Evolutionary conservation across 2,888 invertebrate species (phyloP).

Genomic region (Rhorus exstirpatorius): DNA sequence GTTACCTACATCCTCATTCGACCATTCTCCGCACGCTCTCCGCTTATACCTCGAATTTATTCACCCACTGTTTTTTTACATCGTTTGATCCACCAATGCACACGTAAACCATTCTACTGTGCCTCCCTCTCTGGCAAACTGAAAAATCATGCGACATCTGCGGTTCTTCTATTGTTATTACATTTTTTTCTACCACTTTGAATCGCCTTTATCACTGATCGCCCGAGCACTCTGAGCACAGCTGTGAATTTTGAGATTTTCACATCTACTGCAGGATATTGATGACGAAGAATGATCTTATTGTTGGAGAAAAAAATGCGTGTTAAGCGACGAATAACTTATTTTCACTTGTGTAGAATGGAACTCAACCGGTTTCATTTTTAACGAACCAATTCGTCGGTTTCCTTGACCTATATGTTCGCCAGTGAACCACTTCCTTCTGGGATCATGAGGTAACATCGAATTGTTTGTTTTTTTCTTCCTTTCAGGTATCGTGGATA

Average conservation of each 20-base stretch:
- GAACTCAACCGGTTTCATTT: no score
- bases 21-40: background rate
- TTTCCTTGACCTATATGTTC: no score
- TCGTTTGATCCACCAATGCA: slow-evolving; percentile 28
- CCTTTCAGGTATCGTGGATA: slow-evolving; percentile 93
- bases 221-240: no score
- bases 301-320: no score
- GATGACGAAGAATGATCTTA: no score
- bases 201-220: background rate
- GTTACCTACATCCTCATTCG: slow-evolving; percentile 3
- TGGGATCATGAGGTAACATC: no score
- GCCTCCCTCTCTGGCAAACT: background rate
- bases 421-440: no score
- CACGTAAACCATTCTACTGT: background rate
- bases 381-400: no score
- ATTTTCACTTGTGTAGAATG: no score
- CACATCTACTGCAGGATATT: no score
- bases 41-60: slow-evolving; percentile 1
- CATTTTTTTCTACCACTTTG: background rate
- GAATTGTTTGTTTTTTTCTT: background rate
- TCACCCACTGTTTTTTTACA: slow-evolving; percentile 41
- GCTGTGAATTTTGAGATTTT: no score
- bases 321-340: no score
- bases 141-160: background rate
- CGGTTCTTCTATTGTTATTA: background rate